Percentiles rank a stretch among this genome's conserved stretches.
These are phyloP conservation scores for Pitangus sulphuratus DNA, from an alignment of 2,797 vertebrate genomes.

Conservation along the genomic window DNA sequence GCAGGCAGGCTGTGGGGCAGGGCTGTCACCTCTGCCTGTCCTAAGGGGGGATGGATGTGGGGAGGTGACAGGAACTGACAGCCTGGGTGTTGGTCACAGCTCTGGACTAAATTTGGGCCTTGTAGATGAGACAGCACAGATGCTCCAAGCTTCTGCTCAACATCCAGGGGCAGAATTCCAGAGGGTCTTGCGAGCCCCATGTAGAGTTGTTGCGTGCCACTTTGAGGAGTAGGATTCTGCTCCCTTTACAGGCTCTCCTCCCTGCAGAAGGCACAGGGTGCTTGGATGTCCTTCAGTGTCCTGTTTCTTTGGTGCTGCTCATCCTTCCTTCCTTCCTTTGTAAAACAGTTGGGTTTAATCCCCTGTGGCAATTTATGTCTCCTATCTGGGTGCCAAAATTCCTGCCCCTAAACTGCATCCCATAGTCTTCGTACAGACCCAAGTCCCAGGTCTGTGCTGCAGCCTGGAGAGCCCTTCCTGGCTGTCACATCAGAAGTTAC, in stretches of 20 bases:
- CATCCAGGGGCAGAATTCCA: not conserved
- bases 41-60: not conserved
- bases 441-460: not conserved
- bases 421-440: accelerated
- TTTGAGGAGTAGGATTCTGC: not conserved
- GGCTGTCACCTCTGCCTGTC: not conserved
- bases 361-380: not conserved
- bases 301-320: not conserved
- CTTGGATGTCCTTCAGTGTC: not conserved
- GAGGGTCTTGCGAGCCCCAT: not conserved
- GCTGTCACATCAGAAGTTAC: not conserved
- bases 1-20: no score
- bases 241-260: not conserved
- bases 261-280: not conserved
- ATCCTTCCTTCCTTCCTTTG: not conserved
- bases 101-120: not conserved
- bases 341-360: not conserved
- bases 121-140: not conserved
- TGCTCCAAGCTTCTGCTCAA: not conserved
- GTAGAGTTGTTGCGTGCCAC: not conserved
- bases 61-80: no score
- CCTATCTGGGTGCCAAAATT: not conserved
- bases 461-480: not conserved
- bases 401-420: not conserved
- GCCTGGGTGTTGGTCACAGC: not conserved